Evolutionary conservation across 92 coral and sea anemone species (phyloP).

Genomic region (Parazoanthus atlanticus): DNA sequence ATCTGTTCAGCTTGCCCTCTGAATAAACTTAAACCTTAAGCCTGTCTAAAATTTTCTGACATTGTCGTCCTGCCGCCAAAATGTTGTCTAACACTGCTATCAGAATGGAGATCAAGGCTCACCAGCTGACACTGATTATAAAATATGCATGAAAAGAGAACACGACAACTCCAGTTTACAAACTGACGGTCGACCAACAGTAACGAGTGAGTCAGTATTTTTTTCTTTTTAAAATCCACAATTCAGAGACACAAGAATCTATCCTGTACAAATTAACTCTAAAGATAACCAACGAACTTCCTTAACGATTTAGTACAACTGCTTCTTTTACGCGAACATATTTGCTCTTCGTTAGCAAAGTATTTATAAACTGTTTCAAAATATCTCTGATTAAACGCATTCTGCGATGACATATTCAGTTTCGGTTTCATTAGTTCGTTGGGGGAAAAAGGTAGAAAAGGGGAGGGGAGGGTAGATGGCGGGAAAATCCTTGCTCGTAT

Average conservation of each 20-base stretch:
- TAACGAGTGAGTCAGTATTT: background rate
- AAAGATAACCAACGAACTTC: too few relatives aligned
- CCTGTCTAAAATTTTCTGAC: background rate
- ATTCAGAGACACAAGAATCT: too few relatives aligned
- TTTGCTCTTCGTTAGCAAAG: background rate
- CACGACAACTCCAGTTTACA: background rate
- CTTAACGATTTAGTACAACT: too few relatives aligned
- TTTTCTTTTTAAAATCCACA: too few relatives aligned
- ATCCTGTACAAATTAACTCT: too few relatives aligned
- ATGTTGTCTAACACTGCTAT: background rate
- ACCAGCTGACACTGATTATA: background rate
- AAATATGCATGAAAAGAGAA: background rate
- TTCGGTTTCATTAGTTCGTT: too few relatives aligned
- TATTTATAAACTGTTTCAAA: background rate
- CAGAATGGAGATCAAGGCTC: background rate
- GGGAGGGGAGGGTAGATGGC: background rate
- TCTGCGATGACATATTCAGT: background rate
- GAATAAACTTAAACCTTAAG: background rate
- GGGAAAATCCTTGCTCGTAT: background rate
- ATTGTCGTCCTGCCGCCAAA: background rate
- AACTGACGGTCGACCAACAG: background rate
- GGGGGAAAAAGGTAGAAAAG: background rate
- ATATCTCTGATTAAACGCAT: background rate
- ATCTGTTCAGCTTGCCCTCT: conserved; percentile 19
- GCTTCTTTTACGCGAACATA: too few relatives aligned